Evolutionary conservation across 2,797 vertebrate genomes (phyloP).

Genomic region (Arrhamphus sclerolepis): DNA sequence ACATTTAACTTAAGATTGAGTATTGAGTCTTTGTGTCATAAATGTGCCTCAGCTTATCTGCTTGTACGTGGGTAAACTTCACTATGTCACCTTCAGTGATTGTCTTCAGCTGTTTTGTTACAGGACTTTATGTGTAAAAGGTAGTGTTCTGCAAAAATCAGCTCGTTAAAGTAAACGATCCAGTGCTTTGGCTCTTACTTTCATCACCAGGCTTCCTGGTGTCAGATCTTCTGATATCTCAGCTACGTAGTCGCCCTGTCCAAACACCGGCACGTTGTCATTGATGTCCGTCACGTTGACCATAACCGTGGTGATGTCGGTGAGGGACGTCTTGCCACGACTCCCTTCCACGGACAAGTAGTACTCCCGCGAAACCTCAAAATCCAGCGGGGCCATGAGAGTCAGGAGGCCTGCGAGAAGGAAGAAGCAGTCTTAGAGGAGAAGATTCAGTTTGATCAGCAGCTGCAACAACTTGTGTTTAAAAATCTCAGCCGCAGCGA

Average conservation of each 20-base stretch:
- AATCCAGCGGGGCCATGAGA: constrained; percentile 87
- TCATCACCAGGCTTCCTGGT: constrained; percentile 85
- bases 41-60: too few relatives aligned
- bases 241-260: constrained; percentile 78
- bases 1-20: too few relatives aligned
- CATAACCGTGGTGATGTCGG: constrained; percentile 87
- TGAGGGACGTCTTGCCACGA: constrained; percentile 85
- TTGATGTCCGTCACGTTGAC: constrained; percentile 94
- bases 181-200: constrained; percentile 81
- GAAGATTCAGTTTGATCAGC: too few relatives aligned
- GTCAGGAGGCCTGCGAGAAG: constrained; percentile 69
- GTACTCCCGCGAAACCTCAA: constrained; percentile 85
- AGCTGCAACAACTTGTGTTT: too few relatives aligned
- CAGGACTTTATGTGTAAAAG: too few relatives aligned
- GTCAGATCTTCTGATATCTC: constrained; percentile 86
- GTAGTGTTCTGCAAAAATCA: too few relatives aligned
- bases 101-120: too few relatives aligned
- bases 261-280: constrained; percentile 88
- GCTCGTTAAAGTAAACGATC: too few relatives aligned
- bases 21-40: too few relatives aligned
- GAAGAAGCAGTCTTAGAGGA: neutral
- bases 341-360: constrained; percentile 92
- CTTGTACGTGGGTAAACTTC: too few relatives aligned
- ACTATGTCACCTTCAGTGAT: too few relatives aligned
- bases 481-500: too few relatives aligned